A percentile compares a stretch with the other conserved stretches of the same genome.
Evolutionary conservation across 2,888 invertebrate genomes (phyloP).

Genomic region (Tholera decimalis): DNA sequence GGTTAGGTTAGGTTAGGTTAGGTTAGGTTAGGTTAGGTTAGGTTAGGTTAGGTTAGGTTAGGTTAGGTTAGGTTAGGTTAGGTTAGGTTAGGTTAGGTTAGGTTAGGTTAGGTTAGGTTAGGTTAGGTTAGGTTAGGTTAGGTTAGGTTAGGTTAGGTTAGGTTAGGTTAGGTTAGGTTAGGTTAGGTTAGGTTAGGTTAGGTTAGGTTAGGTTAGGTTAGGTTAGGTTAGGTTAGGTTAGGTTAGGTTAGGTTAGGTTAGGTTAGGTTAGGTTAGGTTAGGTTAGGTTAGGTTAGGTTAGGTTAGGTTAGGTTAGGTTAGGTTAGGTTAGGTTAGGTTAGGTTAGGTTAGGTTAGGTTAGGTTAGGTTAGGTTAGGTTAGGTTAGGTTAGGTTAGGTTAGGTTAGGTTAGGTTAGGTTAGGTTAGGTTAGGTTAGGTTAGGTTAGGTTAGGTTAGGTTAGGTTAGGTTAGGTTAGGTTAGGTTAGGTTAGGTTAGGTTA

Average conservation of each 20-base stretch:
- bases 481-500: constrained; percentile 54
- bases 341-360: constrained; percentile 45
- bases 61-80: too few relatives aligned
- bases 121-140: too few relatives aligned
- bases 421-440: constrained; percentile 49
- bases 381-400: constrained; percentile 48
- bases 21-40: too few relatives aligned
- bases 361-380: constrained; percentile 44
- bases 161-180: too few relatives aligned
- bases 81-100: too few relatives aligned
- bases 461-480: constrained; percentile 50
- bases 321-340: constrained; percentile 51
- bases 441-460: constrained; percentile 54
- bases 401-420: constrained; percentile 58
- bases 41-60: too few relatives aligned
- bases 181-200: too few relatives aligned
- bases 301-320: constrained; percentile 32
- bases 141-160: too few relatives aligned
- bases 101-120: too few relatives aligned
- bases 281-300: constrained; percentile 46
- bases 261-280: constrained; percentile 29
- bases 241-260: constrained; percentile 42
- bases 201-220: too few relatives aligned
- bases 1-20: too few relatives aligned
- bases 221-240: constrained; percentile 42